Base-by-base conservation (phyloP, 2,113 vertebrate species). In the Anolis carolinensis region DNA sequence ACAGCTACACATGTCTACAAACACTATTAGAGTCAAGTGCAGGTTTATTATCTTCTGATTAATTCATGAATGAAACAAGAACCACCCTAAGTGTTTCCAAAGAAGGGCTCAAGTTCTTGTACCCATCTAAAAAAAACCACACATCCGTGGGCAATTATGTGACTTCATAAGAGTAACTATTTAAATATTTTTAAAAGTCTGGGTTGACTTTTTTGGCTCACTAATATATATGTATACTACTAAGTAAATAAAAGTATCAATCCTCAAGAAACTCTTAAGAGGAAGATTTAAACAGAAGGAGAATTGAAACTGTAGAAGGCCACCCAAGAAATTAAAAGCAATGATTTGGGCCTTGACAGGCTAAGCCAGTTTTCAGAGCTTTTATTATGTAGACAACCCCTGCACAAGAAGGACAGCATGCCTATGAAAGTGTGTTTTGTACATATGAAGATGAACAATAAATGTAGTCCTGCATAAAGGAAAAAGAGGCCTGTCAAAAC, bases 371-470 rank as follows among this genome's bases (percentile, higher is more conserved):
- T 80, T 80, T 86, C 36, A 86, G 68, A 80, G 65, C 55, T 50
- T 80, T 62, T 79, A 79, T 79, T 86, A 84, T 67, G 76, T 65
- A 74, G 36, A 73, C 68, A 80, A 62, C n/a, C 34, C 78, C 44
- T 34, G 62, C 27, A 39, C 20, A 27, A 73, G 18, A 67, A 84
- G 9, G 2, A 65, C 50, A 83, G 72, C 34, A 72, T 63, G 52
- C 25, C 79, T n/a, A 80, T 68, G 48, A 79, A 65, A 81, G 13
- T 63, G 16, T 81, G 30, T 86, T 86, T 85, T 68, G 62, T 70
- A 55, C 13, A 36, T 72, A 72, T 5, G 44, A 59, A 39, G 63
- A 30, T 67, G 39, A 25, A 48, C 59, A 76, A 52, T 32, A 68
- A 70, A 70, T 20, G n/a, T 78, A 77, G 59, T 67, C 67, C 73